Conservation (phyloP, 1,140 invertebrate species). For the Aphis gossypii region DNA sequence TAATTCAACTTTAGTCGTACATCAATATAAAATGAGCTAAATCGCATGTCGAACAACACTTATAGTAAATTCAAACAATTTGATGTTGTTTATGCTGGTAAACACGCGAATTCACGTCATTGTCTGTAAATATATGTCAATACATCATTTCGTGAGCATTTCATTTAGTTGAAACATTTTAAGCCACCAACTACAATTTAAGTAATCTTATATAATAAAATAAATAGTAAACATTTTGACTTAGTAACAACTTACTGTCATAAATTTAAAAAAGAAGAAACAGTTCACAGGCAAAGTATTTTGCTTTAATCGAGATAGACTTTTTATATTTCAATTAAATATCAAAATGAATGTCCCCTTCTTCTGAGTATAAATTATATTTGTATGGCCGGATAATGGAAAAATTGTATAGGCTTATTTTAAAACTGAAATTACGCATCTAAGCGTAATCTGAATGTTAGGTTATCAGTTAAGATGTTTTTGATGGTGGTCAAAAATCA, state of each 20-base stretch:
- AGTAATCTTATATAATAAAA: not conserved
- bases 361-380: not conserved
- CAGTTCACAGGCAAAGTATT: not conserved
- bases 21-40: not conserved
- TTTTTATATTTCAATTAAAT: not conserved
- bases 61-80: not conserved
- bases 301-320: too few species aligned
- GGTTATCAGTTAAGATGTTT: too few species aligned
- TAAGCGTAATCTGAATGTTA: not conserved
- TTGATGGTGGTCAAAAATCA: too few species aligned
- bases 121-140: not conserved
- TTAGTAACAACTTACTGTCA: not conserved
- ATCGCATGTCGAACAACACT: not conserved
- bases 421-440: not conserved
- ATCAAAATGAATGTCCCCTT: not conserved
- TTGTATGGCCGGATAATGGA: not conserved
- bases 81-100: not conserved
- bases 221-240: not conserved
- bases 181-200: not conserved
- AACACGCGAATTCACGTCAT: not conserved
- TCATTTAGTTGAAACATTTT: not conserved
- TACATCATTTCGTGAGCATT: not conserved
- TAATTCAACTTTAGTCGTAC: not conserved
- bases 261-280: not conserved
- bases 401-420: not conserved